A percentile compares a stretch with the other conserved stretches of the same genome.
These are phyloP conservation scores for Zhuqinia jingwanae DNA, from an alignment of 2,888 invertebrate genomes.

Conservation along the genomic window DNA sequence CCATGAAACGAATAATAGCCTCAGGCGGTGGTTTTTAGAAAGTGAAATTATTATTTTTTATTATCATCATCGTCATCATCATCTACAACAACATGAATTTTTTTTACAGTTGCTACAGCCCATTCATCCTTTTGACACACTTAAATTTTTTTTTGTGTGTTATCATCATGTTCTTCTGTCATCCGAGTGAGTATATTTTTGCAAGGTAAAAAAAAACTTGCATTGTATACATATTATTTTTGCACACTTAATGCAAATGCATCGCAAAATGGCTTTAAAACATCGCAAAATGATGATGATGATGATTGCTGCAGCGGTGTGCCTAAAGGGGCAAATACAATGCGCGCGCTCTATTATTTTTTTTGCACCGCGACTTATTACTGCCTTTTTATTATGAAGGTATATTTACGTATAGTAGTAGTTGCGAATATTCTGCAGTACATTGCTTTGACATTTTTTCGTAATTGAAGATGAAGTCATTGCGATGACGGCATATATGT, in stretches of 20 bases:
- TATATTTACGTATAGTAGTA: background rate
- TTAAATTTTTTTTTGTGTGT: conserved; percentile 16
- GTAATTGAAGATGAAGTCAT: background rate
- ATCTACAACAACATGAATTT: background rate
- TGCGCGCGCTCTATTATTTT: background rate
- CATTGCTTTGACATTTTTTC: no score
- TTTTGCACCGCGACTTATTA: background rate
- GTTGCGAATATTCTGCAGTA: no score
- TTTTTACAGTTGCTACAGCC: background rate
- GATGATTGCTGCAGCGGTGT: no score
- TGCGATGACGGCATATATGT: background rate
- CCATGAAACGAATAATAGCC: conserved; percentile 50
- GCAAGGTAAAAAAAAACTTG: conserved; percentile 18
- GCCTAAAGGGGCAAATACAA: no score
- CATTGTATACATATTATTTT: background rate
- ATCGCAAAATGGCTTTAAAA: no score
- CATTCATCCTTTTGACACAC: conserved; percentile 45
- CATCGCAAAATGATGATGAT: no score
- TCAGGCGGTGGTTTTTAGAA: conserved; percentile 57
- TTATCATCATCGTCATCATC: conserved; percentile 48
- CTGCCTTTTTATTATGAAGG: background rate
- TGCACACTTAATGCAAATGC: background rate
- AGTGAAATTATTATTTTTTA: conserved; percentile 59
- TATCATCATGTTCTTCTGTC: conserved; percentile 28
- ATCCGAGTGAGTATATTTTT: background rate